Evolutionary conservation across 1,140 invertebrate species (phyloP), one percentile per base, ranked within the genome.

Genomic region (Coptotermes formosanus): DNA sequence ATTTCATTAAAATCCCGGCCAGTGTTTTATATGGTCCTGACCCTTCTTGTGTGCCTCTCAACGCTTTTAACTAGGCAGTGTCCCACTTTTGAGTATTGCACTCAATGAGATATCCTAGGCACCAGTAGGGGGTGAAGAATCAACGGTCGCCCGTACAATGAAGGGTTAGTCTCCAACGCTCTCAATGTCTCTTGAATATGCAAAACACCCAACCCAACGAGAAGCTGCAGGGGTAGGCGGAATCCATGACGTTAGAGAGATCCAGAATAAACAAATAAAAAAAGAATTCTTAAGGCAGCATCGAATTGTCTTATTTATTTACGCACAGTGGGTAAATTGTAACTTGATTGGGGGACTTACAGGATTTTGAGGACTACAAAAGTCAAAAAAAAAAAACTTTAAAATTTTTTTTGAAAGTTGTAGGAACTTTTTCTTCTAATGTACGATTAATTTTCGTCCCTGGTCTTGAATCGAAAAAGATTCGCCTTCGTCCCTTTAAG

Each of bases 101-200:
- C 59, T 64, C 12, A 64, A 64, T n/a, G 59, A 12, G 19, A 48
- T 48, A 48, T 48, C 14, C 14, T 48, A 16, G 14, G 2, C 59
- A 64, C 59, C 7, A 21, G 59, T 14, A 55, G 19, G 59, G 59
- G 59, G 45, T 48, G 59, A 64, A 64, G 19, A 38, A 38, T 64
- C 59, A 64, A 8, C 59, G 59, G 21, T 64, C 59, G 14, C 59
- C 59, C 19, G 59, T 23, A 64, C 59, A 64, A 64, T 64, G 59
- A 64, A 64, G 59, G 59, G 59, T 64, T 64, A 19, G 59, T 64
- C 59, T 64, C 59, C 59, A 64, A 64, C 59, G 9, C 14, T 64
- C 59, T 64, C 59, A 64, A 64, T 64, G 59, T 23, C 59, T 64
- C 59, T 64, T 64, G 59, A 64, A 64, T 64, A 64, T 64, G 59